Percentiles rank a stretch among this genome's conserved stretches.
phyloP scores from a whole-genome alignment of 2,113 vertebrate species.

The Dicaeum eximium region DNA sequence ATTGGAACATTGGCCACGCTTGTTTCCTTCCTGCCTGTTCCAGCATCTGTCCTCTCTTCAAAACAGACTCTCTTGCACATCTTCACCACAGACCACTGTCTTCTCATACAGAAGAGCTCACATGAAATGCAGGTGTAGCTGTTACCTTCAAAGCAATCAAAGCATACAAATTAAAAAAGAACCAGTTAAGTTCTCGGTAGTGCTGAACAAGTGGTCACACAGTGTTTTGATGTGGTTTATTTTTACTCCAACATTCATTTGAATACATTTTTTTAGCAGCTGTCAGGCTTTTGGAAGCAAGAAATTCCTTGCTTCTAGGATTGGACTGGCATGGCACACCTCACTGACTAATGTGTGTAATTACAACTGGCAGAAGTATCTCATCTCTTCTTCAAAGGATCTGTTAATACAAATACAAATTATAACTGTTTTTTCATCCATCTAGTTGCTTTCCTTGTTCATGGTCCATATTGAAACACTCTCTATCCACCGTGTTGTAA shows the following conservation, averaged over 20 bases:
- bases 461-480: background rate
- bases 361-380: background rate
- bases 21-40: background rate
- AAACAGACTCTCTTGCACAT: background rate
- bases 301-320: background rate
- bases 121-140: background rate
- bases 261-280: background rate
- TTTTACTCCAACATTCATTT: background rate
- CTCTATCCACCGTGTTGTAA: background rate
- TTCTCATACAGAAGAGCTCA: background rate
- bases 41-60: background rate
- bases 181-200: background rate
- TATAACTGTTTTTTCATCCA: background rate
- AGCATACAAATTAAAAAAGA: background rate
- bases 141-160: background rate
- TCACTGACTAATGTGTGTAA: background rate
- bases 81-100: background rate
- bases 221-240: background rate
- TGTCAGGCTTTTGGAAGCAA: background rate
- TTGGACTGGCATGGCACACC: background rate
- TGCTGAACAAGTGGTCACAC: background rate
- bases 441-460: background rate
- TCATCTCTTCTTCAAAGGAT: background rate
- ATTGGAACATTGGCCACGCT: accelerated
- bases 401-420: background rate